These are phyloP conservation scores for Potamilus streckersoni DNA, from an alignment of 1,140 invertebrate genomes.

Conservation along the genomic window DNA sequence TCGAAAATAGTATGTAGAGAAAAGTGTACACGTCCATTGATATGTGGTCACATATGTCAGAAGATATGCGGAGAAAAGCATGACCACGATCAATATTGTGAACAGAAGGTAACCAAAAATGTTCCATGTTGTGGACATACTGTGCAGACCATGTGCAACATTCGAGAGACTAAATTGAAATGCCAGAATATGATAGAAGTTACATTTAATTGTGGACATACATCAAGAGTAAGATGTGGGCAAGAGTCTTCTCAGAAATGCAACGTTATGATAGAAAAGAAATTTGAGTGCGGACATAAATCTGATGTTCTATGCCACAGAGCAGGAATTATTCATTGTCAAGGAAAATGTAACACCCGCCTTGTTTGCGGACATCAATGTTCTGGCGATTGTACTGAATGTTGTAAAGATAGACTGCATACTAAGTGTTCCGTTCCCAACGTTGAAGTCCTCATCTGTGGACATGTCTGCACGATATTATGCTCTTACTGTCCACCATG, in stretches of 20 bases:
- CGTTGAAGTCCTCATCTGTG: constrained; percentile 53
- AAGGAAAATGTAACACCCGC: constrained; percentile 2
- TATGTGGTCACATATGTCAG: constrained; percentile 74
- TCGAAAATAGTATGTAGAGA: constrained; percentile 3
- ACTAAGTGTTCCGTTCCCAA: constrained; percentile 46
- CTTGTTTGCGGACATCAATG: constrained; percentile 35
- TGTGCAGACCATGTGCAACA: constrained; percentile 28
- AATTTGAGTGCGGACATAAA: background rate
- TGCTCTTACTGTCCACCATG: constrained; percentile 73
- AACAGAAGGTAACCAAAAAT: constrained; percentile 6
- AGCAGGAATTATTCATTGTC: constrained; percentile 35
- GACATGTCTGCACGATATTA: constrained; percentile 51
- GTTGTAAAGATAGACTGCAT: constrained; percentile 74
- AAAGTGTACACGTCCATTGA: constrained; percentile 35
- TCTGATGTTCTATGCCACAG: constrained; percentile 44
- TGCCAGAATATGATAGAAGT: constrained; percentile 7
- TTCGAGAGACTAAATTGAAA: background rate
- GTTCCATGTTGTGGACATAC: constrained; percentile 35
- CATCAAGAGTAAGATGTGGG: constrained; percentile 70
- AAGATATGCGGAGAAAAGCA: background rate
- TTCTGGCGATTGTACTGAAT: constrained; percentile 51
- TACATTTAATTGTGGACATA: constrained; percentile 19
- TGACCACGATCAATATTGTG: constrained; percentile 27
- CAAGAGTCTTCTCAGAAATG: constrained; percentile 71
- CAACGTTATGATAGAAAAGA: constrained; percentile 10